Base-by-base conservation (phyloP, 2,113 vertebrate genomes). In the Albula goreensis region DNA sequence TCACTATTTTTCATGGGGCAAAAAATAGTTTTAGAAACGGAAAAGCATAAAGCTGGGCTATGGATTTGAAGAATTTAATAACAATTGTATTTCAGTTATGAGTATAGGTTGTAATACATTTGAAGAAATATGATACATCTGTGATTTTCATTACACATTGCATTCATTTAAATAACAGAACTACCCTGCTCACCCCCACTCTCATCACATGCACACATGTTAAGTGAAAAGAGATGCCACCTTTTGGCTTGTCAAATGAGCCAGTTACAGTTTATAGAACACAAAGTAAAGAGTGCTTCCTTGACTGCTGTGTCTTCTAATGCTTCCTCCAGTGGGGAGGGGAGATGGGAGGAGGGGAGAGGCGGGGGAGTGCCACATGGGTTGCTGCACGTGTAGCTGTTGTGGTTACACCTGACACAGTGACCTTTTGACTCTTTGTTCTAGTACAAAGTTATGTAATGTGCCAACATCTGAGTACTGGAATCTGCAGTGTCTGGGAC, bases 381-480 rank as follows among this genome's bases (percentile, higher is more conserved):
- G 51, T 22, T 41, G 50, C 22, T 52, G 48, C 86, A 91, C 78
- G 83, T 89, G 86, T 88, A 48, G 60, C 63, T 78, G 86, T 86
- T 88, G 53, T 80, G 56, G 83, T 82, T 84, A 83, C 86, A 90
- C 86, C 87, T 89, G 88, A 89, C 87, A 91, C 86, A 89, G 87
- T 91, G 85, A 88, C 90, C 85, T 83, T 82, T 60, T 88, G 84
- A 87, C 85, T 80, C 81, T 90, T 88, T 91, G 90, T 90, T 79
- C 87, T 78, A 83, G 49, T 85, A 9, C 51, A 80, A 7, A 49
- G 57, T 90, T 90, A 89, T 85, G 50, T 89, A 88, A 91, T 87
- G 56, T 48, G 49, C 70, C 56, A 10, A 25, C 51, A 52, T 15
- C 48, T 77, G 56, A 22, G 12, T 41, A 12, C n/a, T 53, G 56